A percentile compares a stretch with the other conserved stretches of the same genome.
Conservation (phyloP, 2,888 invertebrate genomes). For the Steromphala cineraria region DNA sequence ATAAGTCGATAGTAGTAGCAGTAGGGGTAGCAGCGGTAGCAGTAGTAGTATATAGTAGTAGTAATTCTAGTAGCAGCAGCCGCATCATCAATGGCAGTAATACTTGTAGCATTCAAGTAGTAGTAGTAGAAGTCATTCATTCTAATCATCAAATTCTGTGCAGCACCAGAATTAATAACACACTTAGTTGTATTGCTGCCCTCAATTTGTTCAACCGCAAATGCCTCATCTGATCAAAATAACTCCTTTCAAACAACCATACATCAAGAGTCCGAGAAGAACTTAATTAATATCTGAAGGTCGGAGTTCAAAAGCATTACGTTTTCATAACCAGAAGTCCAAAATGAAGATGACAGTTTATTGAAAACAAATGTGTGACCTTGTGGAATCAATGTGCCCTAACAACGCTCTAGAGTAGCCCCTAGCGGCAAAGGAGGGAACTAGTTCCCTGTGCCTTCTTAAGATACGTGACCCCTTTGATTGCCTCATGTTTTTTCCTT, state of each 20-base stretch:
- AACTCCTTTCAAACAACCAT: too few species aligned
- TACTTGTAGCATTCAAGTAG: too few species aligned
- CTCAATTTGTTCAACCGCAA: not conserved
- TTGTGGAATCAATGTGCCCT: not conserved
- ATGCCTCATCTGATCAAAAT: too few species aligned
- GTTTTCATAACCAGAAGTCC: not conserved
- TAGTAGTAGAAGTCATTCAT: too few species aligned
- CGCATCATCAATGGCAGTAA: not conserved
- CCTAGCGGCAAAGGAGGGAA: too few species aligned
- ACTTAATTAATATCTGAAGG: not conserved
- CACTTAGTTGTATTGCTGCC: too few species aligned
- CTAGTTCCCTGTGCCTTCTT: too few species aligned
- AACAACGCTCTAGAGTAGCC: too few species aligned
- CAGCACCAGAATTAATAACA: too few species aligned
- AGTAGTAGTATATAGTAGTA: too few species aligned
- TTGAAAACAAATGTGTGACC: conserved; percentile 11
- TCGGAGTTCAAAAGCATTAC: not conserved
- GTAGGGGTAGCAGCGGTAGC: not conserved
- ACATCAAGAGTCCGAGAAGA: not conserved
- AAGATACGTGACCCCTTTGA: too few species aligned
- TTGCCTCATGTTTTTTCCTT: not conserved
- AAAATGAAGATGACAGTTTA: not conserved
- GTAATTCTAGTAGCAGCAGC: not conserved
- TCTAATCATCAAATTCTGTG: too few species aligned
- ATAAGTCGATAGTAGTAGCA: not conserved